Conservation (phyloP, 2,888 invertebrate genomes). For the Perithous albicinctus region DNA sequence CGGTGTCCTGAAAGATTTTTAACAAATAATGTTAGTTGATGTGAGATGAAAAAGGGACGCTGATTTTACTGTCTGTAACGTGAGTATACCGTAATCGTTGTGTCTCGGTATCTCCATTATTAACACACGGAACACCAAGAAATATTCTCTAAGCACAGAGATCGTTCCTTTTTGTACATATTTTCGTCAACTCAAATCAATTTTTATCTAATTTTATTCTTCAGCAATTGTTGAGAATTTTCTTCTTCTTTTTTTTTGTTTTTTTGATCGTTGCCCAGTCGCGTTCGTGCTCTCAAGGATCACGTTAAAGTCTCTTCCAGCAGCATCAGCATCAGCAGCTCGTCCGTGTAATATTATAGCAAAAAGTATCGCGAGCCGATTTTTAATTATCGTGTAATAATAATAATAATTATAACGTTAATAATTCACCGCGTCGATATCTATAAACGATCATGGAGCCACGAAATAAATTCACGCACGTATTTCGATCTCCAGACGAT, state of each 20-base stretch:
- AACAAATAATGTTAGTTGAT: slow-evolving; percentile 37
- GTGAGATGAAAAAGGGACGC: slow-evolving; percentile 36
- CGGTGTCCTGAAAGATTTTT: slow-evolving; percentile 30
- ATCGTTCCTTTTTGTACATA: slow-evolving; percentile 23
- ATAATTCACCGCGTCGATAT: slow-evolving; percentile 22
- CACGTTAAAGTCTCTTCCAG: slow-evolving; percentile 13
- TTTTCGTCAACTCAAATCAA: slow-evolving; percentile 5
- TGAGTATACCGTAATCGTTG: slow-evolving; percentile 30
- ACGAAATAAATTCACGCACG: slow-evolving; percentile 26
- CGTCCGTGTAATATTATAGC: slow-evolving; percentile 19
- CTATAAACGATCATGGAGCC: slow-evolving; percentile 31
- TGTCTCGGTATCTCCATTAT: slow-evolving; percentile 24
- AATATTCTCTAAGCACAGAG: neutral
- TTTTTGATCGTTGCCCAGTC: slow-evolving; percentile 20
- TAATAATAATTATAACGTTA: slow-evolving; percentile 28
- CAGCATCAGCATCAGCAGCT: neutral
- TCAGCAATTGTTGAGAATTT: slow-evolving; percentile 5
- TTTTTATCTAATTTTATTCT: neutral
- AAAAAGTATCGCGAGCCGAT: slow-evolving; percentile 23
- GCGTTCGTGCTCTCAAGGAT: slow-evolving; percentile 46
- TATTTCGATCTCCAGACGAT: slow-evolving; percentile 21
- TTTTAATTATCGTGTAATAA: slow-evolving; percentile 19
- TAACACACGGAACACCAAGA: slow-evolving; percentile 20
- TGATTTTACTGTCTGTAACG: slow-evolving; percentile 29
- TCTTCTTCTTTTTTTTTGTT: too few species aligned